These are phyloP conservation scores for Scaptomyza graminum DNA, from an alignment of 1,140 invertebrate genomes.

Conservation along the genomic window DNA sequence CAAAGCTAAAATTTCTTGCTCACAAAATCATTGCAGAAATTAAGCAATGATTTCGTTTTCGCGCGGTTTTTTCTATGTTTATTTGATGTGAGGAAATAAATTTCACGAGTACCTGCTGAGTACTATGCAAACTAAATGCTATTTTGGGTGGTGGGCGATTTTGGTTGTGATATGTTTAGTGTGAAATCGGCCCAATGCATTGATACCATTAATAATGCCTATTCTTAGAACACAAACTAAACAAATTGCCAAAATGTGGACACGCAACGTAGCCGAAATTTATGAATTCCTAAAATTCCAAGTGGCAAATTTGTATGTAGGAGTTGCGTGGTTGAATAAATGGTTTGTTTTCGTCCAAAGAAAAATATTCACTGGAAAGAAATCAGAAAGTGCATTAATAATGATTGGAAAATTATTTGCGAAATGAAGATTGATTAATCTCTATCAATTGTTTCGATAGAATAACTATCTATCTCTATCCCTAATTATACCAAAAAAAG, in stretches of 20 bases:
- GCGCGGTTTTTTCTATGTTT: conserved; percentile 10
- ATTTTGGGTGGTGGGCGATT: conserved; percentile 26
- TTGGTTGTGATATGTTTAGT: conserved; percentile 32
- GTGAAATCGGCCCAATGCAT: conserved; percentile 39
- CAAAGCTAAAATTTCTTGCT: conserved; percentile 22
- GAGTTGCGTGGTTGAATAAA: conserved; percentile 42
- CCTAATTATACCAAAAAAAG: conserved; percentile 44
- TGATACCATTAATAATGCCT: conserved; percentile 50
- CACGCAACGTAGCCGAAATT: conserved; percentile 10
- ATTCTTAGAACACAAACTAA: conserved; percentile 43
- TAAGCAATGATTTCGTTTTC: conserved; percentile 65
- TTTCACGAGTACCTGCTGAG: conserved; percentile 42
- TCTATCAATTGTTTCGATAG: conserved; percentile 1
- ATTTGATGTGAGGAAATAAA: conserved; percentile 38
- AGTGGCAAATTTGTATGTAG: conserved; percentile 29
- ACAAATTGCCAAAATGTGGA: conserved; percentile 18
- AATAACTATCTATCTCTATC: too few species aligned
- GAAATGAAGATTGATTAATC: not conserved
- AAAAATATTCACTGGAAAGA: conserved; percentile 58
- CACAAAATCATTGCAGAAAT: conserved; percentile 69
- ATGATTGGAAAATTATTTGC: not conserved
- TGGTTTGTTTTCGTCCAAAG: conserved; percentile 58
- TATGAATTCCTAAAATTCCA: conserved; percentile 13
- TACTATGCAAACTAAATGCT: conserved; percentile 20
- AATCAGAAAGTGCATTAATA: conserved; percentile 24